These are phyloP conservation scores for Caenorhabditis angaria DNA, from an alignment of 2,888 invertebrate genomes.

Conservation along the genomic window DNA sequence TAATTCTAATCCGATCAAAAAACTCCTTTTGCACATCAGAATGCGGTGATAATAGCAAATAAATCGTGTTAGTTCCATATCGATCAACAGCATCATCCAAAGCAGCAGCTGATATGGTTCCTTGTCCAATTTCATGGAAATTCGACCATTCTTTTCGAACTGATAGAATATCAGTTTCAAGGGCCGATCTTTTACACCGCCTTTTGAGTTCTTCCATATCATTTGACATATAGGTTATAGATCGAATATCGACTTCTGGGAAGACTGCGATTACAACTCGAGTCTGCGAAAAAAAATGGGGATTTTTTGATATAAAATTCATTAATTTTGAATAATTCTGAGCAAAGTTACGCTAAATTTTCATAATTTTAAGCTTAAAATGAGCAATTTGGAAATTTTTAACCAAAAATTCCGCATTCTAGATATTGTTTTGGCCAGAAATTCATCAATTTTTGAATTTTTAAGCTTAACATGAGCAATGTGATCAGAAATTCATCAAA, in stretches of 20 bases:
- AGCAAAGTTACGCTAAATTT: too few relatives aligned
- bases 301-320: too few relatives aligned
- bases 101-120: constrained; percentile 52
- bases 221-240: constrained; percentile 54
- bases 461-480: too few relatives aligned
- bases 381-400: too few relatives aligned
- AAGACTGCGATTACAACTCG: constrained; percentile 64
- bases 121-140: constrained; percentile 17
- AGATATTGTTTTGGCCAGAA: too few relatives aligned
- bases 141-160: constrained; percentile 40
- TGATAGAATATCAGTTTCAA: constrained; percentile 63
- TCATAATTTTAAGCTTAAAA: too few relatives aligned
- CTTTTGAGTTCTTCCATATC: constrained; percentile 67
- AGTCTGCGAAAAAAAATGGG: constrained; percentile 53
- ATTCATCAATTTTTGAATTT: too few relatives aligned
- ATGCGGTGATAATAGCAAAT: constrained; percentile 64
- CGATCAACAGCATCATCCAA: constrained; percentile 69
- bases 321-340: too few relatives aligned
- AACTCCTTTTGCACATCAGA: constrained; percentile 84
- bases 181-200: constrained; percentile 61
- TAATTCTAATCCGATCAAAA: constrained; percentile 92
- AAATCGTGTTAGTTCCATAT: constrained; percentile 67
- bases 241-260: constrained; percentile 53
- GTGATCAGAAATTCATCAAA: too few relatives aligned
- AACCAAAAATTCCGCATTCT: too few relatives aligned